These are phyloP conservation scores for Morpho helenor DNA, from an alignment of 2,888 invertebrate genomes.

Conservation along the genomic window DNA sequence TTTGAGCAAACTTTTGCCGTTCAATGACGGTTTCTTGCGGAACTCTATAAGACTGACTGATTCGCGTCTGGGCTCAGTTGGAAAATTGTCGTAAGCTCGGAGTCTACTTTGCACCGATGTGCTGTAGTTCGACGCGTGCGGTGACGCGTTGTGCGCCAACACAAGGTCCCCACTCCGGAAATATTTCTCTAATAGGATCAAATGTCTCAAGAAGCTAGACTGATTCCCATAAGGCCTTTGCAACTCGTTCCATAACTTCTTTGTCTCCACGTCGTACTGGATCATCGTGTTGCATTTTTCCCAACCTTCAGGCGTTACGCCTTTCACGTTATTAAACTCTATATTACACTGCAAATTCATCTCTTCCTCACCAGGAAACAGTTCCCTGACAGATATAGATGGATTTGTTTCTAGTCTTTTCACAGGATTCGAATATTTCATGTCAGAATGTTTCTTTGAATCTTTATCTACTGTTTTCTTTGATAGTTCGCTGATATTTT, in stretches of 20 bases:
- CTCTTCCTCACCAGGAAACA: constrained; percentile 91
- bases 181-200: constrained; percentile 90
- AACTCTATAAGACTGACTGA: constrained; percentile 64
- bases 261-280: constrained; percentile 91
- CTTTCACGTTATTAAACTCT: constrained; percentile 85
- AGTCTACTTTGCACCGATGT: constrained; percentile 89
- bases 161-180: constrained; percentile 89
- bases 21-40: constrained; percentile 62
- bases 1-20: constrained; percentile 68
- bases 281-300: constrained; percentile 88
- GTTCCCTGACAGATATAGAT: constrained; percentile 88
- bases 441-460: constrained; percentile 60
- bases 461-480: constrained; percentile 63
- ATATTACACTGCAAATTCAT: constrained; percentile 87
- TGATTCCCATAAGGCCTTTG: constrained; percentile 93
- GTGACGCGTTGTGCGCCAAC: constrained; percentile 84
- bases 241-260: constrained; percentile 88
- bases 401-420: constrained; percentile 86
- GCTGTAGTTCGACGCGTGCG: constrained; percentile 87
- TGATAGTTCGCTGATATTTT: constrained; percentile 68
- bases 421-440: constrained; percentile 79
- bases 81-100: constrained; percentile 85
- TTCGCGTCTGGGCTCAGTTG: constrained; percentile 50
- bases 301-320: constrained; percentile 90
- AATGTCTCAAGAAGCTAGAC: constrained; percentile 89